phyloP scores from a whole-genome alignment of 2,113 vertebrate genomes.

The Monopterus albus region DNA sequence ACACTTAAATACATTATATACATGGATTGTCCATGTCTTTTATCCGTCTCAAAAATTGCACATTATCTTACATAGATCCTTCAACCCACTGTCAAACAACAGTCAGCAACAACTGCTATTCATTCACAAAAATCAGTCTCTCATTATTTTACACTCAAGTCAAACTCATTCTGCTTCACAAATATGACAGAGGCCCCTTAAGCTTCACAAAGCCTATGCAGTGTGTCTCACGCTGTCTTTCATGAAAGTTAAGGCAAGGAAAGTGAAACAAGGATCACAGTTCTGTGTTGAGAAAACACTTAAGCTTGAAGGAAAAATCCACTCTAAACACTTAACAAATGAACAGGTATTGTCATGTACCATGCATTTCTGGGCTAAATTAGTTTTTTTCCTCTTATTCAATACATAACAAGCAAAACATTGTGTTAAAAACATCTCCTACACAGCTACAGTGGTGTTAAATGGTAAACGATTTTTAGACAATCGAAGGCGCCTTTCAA shows the following conservation, averaged over 20 bases:
- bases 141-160: slow-evolving; percentile 1
- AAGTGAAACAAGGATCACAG: slow-evolving; percentile 27
- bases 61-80: slow-evolving; percentile 39
- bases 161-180: not conserved
- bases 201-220: not conserved
- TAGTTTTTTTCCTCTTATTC: not conserved
- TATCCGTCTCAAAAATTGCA: slow-evolving; percentile 20
- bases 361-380: slow-evolving; percentile 35
- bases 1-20: slow-evolving; percentile 68
- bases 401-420: not conserved
- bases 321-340: not conserved
- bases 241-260: slow-evolving; percentile 9
- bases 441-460: not conserved
- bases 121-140: not conserved
- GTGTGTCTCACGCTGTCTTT: not conserved
- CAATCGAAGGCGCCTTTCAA: not conserved
- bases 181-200: not conserved
- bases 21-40: slow-evolving; percentile 51
- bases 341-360: not conserved
- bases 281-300: slow-evolving; percentile 12
- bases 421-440: not conserved
- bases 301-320: not conserved
- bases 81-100: slow-evolving; percentile 35
- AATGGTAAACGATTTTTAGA: not conserved
- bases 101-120: slow-evolving; percentile 15